Base-by-base conservation (phyloP, 2,888 invertebrate genomes). In the Listrodromus nycthemerus region DNA sequence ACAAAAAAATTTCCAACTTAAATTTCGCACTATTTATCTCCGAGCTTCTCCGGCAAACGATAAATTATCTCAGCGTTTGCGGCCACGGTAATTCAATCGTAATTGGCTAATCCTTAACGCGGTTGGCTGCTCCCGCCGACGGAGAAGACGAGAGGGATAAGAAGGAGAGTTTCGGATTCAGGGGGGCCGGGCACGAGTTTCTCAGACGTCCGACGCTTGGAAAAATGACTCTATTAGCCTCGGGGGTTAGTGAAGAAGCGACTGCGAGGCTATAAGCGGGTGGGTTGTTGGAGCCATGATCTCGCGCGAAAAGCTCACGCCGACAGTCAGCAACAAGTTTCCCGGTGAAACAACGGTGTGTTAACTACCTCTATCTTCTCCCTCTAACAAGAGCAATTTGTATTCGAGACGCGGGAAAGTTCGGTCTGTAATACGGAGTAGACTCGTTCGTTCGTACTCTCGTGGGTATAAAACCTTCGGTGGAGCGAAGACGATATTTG, bases 221-320 rank as follows among this genome's bases (percentile, higher is more conserved):
- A 93, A 92, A 93, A 93, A 93, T 93, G 92, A 93, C 92, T 93
- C 93, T 90, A 93, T 93, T 93, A 92, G 90, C 89, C 88, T 85
- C 79, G 88, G 85, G 85, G 80, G 75, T 66, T 81, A 58, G 81
- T 78, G 77, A 67, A 61, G 61, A 84, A 78, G 79, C 71, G 50
- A 67, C 61, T 45, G 33, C 37, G 77, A 77, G 76, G 66, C 19
- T 65, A 65, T 61, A 30, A 61, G 30, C 27, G 30, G 55, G 55
- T 21, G 55, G 55, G 7, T 13, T 55, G 55, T 55, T 30, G 27
- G 27, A 30, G 37, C 41, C 33, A 50, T 21, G 63, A 30, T 65
- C 50, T 75, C 50, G 21, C 37, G 58, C 19, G 45, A 33, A 71
- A 67, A 71, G 48, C 41, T 74, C 41, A 21, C 73, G 61, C 76